A percentile compares a stretch with the other conserved stretches of the same genome.
Conservation (phyloP, 1,140 invertebrate genomes). For the Carcinoscorpius rotundicauda region DNA sequence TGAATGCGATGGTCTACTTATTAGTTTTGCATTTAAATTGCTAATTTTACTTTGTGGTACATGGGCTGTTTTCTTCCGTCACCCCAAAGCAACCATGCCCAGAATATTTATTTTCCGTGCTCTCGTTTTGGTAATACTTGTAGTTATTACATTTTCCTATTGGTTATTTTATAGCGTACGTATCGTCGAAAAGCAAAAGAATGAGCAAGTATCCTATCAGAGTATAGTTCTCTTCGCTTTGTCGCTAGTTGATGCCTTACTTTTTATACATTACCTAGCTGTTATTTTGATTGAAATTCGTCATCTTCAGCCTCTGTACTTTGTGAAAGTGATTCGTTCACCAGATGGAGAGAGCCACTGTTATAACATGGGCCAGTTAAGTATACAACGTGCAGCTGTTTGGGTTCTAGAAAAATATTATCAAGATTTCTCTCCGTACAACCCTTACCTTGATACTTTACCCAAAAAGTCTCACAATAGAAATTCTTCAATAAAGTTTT, state of each 20-base stretch:
- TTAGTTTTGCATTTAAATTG: conserved; percentile 84
- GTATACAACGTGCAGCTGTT: conserved; percentile 87
- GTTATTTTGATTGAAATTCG: conserved; percentile 84
- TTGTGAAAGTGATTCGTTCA: conserved; percentile 78
- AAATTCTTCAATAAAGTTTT: conserved; percentile 33
- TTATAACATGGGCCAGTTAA: conserved; percentile 79
- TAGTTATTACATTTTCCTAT: conserved; percentile 85
- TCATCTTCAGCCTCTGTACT: conserved; percentile 77
- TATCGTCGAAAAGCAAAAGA: conserved; percentile 40
- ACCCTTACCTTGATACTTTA: conserved; percentile 84
- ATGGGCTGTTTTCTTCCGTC: conserved; percentile 61
- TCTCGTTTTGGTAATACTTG: conserved; percentile 71
- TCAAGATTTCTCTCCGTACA: conserved; percentile 89
- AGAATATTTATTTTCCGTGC: conserved; percentile 83
- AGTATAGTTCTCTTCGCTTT: conserved; percentile 76
- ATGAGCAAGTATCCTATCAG: conserved; percentile 22
- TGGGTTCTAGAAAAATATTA: conserved; percentile 92
- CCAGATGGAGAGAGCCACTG: conserved; percentile 65
- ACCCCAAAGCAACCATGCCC: conserved; percentile 70
- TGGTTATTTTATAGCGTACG: conserved; percentile 96
- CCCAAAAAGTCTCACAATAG: conserved; percentile 47
- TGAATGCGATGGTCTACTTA: conserved; percentile 76
- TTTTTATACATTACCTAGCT: conserved; percentile 91
- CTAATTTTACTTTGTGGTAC: conserved; percentile 77
- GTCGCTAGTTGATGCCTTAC: conserved; percentile 76